Percentiles rank a stretch among this genome's conserved stretches.
Conservation (phyloP, 1,140 invertebrate species). For the Riptortus pedestris region DNA sequence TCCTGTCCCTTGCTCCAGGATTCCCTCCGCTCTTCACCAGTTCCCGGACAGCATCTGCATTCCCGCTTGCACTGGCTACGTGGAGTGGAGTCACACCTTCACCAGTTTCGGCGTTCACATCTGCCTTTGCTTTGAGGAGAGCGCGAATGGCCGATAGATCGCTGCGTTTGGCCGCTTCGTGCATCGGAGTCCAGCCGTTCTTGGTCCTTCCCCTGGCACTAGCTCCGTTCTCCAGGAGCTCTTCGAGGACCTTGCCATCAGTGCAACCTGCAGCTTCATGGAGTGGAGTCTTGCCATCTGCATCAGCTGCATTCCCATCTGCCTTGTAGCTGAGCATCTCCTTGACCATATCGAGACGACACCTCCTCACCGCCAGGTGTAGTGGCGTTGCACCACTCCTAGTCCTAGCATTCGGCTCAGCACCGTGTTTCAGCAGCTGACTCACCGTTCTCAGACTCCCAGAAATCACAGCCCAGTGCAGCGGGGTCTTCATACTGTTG, state of each 20-base stretch:
- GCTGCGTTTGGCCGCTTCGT: background rate
- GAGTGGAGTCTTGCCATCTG: background rate
- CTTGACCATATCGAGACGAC: background rate
- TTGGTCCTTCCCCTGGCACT: background rate
- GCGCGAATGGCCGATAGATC: no score
- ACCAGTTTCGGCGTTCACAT: background rate
- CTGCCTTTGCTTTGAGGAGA: no score
- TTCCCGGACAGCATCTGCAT: background rate
- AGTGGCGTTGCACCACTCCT: background rate
- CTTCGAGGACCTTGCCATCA: background rate
- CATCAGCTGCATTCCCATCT: background rate
- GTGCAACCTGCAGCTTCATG: background rate
- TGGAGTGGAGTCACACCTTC: background rate
- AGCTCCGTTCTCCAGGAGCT: background rate
- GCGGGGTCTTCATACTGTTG: no score
- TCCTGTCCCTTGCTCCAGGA: background rate
- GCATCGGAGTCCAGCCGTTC: background rate
- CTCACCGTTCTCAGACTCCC: no score
- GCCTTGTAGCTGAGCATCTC: background rate
- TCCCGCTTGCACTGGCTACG: background rate
- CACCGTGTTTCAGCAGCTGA: background rate
- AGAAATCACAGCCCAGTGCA: no score
- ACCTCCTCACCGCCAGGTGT: background rate
- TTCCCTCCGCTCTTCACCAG: background rate
- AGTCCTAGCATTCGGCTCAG: background rate